Evolutionary conservation across 2,113 vertebrate genomes (phyloP).

Genomic region (Corythornis vintsioides): DNA sequence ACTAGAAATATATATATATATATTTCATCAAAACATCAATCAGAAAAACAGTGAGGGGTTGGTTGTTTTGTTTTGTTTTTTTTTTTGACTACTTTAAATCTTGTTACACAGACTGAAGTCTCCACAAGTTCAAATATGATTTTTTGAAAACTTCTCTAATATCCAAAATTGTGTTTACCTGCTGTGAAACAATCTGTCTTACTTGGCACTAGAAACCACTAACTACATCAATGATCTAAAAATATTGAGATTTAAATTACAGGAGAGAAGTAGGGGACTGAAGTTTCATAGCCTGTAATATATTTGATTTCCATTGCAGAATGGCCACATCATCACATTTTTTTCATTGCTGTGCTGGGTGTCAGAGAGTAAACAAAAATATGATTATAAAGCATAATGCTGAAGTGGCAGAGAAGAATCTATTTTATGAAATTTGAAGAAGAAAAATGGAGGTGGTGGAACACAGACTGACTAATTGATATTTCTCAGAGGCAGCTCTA

Average conservation of each 20-base stretch:
- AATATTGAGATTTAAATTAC: constrained; percentile 50
- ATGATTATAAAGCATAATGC: neutral
- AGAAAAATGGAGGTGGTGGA: neutral
- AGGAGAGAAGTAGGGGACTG: neutral
- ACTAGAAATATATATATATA: neutral
- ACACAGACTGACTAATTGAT: neutral
- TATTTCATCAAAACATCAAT: neutral
- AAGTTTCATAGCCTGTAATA: neutral
- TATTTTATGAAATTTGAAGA: neutral
- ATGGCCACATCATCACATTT: neutral
- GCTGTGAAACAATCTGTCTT: constrained; percentile 62
- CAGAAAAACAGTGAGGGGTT: neutral
- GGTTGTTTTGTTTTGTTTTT: neutral
- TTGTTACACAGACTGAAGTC: constrained; percentile 39
- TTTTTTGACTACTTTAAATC: constrained; percentile 29
- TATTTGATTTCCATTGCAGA: constrained; percentile 1
- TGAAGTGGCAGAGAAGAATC: neutral
- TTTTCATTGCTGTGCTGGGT: neutral
- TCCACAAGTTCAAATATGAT: constrained; percentile 29
- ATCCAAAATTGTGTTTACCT: constrained; percentile 54
- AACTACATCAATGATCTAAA: constrained; percentile 59
- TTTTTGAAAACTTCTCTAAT: constrained; percentile 20
- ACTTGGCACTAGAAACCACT: constrained; percentile 46
- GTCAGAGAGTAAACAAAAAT: constrained; percentile 11
- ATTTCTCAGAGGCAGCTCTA: neutral